Base-by-base conservation (phyloP, 2,888 invertebrate genomes). In the Cotesia congregata region DNA sequence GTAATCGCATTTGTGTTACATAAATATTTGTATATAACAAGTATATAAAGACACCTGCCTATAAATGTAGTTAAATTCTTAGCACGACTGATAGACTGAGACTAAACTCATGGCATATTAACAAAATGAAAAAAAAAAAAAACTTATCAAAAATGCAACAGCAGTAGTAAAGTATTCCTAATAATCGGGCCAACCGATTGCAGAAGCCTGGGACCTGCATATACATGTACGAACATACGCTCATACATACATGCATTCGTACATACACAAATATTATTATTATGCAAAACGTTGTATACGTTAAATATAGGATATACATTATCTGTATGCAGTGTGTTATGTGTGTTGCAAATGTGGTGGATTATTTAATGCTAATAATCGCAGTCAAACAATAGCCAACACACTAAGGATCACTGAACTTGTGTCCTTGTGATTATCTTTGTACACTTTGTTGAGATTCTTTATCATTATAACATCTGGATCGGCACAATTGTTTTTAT, bases 381-480 rank as follows among this genome's bases (percentile, higher is more conserved):
- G 12, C 30, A 30, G 38, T 7, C 76, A 76, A 74, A 78, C 80
- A 77, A 80, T 79, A 78, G 76, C 75, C 78, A 76, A 74, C 76
- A 76, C 78, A 79, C 73, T 78, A 75, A 78, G 40, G 77, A 75
- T 75, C 77, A 75, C 20, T 75, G 75, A 77, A 50, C 75, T 72
- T 39, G 61, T 59, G 72, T 64, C 64, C 75, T 72, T 67, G 67
- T 59, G 7, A 60, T 40, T 60, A 40, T 69, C 73, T 67, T 70
- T 41, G 62, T 62, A 62, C 1, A 60, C 69, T 59, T 50, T 60
- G 9, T 59, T 12, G 69, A 68, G 67, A 69, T 65, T 74, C 17
- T 72, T 72, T 20, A 74, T 67, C 50, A 59, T 20, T 9, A 50
- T 41, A 50, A 20, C 59, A 67, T 30, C 17, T 62, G 40, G 38